Conservation (phyloP, 2,113 vertebrate species). For the Aspidoscelis tigris region DNA sequence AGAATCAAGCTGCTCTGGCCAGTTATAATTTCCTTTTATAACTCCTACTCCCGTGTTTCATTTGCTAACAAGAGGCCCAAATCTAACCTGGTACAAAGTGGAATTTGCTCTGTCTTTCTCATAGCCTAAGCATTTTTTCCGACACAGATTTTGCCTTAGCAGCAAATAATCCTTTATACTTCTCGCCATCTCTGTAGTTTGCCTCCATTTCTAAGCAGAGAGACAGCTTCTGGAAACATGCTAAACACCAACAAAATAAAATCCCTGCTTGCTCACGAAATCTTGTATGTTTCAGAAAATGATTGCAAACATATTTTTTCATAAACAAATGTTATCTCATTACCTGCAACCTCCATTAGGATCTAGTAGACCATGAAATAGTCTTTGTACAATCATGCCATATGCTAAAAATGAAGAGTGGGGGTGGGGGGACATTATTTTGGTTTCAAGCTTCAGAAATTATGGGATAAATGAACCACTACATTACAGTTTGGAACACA, state of each 20-base stretch:
- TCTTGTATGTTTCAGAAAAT: slow-evolving; percentile 67
- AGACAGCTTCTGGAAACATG: slow-evolving; percentile 34
- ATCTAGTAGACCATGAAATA: slow-evolving; percentile 83
- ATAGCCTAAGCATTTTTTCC: neutral
- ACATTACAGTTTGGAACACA: slow-evolving; percentile 68
- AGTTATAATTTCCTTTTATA: neutral
- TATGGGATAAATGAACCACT: slow-evolving; percentile 77
- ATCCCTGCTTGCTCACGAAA: slow-evolving; percentile 57
- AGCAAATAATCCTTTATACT: neutral
- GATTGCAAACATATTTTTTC: slow-evolving; percentile 72
- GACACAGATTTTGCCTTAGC: neutral
- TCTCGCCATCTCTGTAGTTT: neutral
- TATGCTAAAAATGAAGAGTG: slow-evolving; percentile 62
- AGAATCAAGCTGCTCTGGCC: too few species aligned
- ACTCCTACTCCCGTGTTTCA: too few species aligned
- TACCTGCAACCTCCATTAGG: slow-evolving; percentile 78
- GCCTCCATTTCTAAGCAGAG: neutral
- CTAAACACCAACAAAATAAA: slow-evolving; percentile 47
- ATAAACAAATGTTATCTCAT: slow-evolving; percentile 83
- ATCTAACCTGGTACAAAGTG: neutral
- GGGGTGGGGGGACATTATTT: slow-evolving; percentile 68
- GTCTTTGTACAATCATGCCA: slow-evolving; percentile 79
- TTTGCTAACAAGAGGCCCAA: neutral
- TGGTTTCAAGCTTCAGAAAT: slow-evolving; percentile 74
- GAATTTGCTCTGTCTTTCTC: neutral